These are phyloP conservation scores for Homarus gammarus DNA, from an alignment of 2,888 invertebrate genomes.

Conservation along the genomic window DNA sequence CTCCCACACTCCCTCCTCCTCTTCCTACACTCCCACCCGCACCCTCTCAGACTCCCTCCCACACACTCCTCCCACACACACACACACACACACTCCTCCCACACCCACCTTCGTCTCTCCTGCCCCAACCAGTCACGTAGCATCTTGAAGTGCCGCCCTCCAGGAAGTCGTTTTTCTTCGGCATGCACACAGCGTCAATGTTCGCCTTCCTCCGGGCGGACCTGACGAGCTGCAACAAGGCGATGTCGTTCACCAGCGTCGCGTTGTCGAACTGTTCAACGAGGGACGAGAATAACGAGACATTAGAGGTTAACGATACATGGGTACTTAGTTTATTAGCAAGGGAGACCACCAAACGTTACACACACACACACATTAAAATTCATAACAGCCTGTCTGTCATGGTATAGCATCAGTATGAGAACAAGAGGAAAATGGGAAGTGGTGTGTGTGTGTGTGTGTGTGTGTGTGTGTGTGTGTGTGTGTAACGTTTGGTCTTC, in stretches of 20 bases:
- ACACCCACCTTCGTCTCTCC: constrained; percentile 79
- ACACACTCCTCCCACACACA: not conserved
- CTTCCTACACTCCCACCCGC: constrained; percentile 11
- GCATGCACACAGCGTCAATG: constrained; percentile 79
- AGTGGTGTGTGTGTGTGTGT: too few relatives aligned
- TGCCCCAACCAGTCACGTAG: constrained; percentile 80
- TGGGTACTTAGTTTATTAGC: too few relatives aligned
- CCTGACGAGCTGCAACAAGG: constrained; percentile 78
- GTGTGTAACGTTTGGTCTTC: too few relatives aligned
- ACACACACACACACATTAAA: too few relatives aligned
- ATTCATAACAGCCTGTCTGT: too few relatives aligned
- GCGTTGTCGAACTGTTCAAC: constrained; percentile 77
- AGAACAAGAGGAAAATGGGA: too few relatives aligned
- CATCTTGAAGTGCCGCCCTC: constrained; percentile 77
- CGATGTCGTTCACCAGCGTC: constrained; percentile 79
- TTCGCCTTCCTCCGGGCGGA: constrained; percentile 78
- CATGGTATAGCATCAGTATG: too few relatives aligned
- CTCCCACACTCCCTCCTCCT: constrained; percentile 7
- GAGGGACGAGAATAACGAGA: too few relatives aligned
- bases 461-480: too few relatives aligned
- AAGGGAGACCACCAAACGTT: too few relatives aligned
- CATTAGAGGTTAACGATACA: too few relatives aligned
- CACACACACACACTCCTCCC: not conserved
- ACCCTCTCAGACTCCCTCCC: not conserved
- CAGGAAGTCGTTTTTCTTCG: constrained; percentile 77